Percentiles rank a stretch among this genome's conserved stretches.
Evolutionary conservation across 1,140 invertebrate genomes (phyloP).

Genomic region (Caerostris extrusa): DNA sequence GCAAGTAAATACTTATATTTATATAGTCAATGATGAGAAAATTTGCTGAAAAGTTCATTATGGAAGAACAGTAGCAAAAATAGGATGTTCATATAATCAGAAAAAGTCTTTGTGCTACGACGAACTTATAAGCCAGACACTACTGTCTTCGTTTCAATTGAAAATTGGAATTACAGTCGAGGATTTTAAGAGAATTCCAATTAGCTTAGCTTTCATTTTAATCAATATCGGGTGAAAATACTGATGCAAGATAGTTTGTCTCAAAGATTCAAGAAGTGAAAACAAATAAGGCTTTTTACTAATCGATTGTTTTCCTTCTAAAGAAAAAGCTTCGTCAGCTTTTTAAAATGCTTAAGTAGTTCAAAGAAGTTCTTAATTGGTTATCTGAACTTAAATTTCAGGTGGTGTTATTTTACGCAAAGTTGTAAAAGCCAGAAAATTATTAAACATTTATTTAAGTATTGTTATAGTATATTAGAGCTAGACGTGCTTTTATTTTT

Average conservation of each 20-base stretch:
- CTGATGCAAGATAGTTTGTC: not conserved
- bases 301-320: not conserved
- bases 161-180: not conserved
- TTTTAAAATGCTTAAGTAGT: not conserved
- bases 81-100: not conserved
- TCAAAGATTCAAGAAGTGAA: not conserved
- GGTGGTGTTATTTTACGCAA: not conserved
- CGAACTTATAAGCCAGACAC: not conserved
- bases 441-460: too few species aligned
- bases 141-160: not conserved
- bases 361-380: constrained; percentile 17
- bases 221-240: not conserved
- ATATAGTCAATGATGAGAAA: too few species aligned
- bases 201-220: not conserved
- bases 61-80: too few species aligned
- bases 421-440: too few species aligned
- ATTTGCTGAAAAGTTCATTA: too few species aligned
- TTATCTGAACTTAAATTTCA: not conserved
- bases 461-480: too few species aligned
- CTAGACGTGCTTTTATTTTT: not conserved
- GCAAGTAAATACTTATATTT: too few species aligned
- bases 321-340: not conserved
- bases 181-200: not conserved
- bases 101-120: not conserved
- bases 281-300: not conserved